Evolutionary conservation across 35 echinoderm and acorn worm genomes (phyloP).

Genomic region (Strongylocentrotus purpuratus): DNA sequence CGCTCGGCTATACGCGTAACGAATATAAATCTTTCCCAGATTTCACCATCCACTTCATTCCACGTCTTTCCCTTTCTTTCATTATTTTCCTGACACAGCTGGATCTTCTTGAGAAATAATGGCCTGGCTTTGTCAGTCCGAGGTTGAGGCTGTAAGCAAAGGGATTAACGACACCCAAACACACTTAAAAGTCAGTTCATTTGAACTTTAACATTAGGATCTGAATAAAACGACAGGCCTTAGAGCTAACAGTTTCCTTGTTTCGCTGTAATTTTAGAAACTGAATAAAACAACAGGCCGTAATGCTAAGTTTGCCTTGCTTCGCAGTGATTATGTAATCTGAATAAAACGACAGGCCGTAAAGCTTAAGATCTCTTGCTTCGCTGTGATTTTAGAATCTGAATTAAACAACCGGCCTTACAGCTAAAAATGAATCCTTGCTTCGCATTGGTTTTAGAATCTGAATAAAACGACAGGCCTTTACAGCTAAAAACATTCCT

Average conservation of each 20-base stretch:
- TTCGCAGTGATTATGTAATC: too few relatives aligned
- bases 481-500: too few relatives aligned
- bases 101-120: background rate
- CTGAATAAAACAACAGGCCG: too few relatives aligned
- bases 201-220: background rate
- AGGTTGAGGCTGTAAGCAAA: background rate
- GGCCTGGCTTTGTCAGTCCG: background rate
- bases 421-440: too few relatives aligned
- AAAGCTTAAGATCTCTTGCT: too few relatives aligned
- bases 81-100: background rate
- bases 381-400: too few relatives aligned
- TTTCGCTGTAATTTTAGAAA: too few relatives aligned
- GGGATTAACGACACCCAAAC: background rate
- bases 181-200: background rate
- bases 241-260: background rate
- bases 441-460: too few relatives aligned
- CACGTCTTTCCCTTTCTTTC: background rate
- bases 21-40: background rate
- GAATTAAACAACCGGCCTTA: too few relatives aligned
- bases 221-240: background rate
- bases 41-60: background rate
- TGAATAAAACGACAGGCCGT: too few relatives aligned
- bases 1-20: background rate
- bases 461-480: too few relatives aligned
- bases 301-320: too few relatives aligned